phyloP scores from a whole-genome alignment of 1,140 invertebrate genomes.

The Apocrypta bakeri region DNA sequence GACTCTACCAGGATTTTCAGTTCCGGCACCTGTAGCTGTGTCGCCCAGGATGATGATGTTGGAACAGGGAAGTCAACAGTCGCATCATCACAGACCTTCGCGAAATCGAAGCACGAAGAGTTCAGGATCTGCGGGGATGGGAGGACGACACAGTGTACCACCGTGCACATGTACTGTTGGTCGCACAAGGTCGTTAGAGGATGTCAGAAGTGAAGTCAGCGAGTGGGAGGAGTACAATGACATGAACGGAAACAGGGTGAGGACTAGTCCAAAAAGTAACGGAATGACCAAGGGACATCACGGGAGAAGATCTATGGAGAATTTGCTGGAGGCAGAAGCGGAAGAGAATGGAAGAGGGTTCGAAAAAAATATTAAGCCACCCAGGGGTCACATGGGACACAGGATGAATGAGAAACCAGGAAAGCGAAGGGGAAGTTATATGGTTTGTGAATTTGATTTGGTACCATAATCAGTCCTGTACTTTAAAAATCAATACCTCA shows the following conservation, averaged over 20 bases:
- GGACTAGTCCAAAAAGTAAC: slow-evolving; percentile 67
- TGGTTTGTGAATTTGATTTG: slow-evolving; percentile 62
- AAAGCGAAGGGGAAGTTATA: slow-evolving; percentile 69
- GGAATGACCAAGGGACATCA: slow-evolving; percentile 60
- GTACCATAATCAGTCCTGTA: too few species aligned
- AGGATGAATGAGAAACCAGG: slow-evolving; percentile 59
- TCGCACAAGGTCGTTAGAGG: slow-evolving; percentile 81
- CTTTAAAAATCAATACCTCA: too few species aligned
- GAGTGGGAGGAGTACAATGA: slow-evolving; percentile 78
- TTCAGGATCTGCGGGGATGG: slow-evolving; percentile 58
- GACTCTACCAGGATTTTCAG: slow-evolving; percentile 66
- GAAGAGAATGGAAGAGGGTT: slow-evolving; percentile 56
- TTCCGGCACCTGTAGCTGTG: slow-evolving; percentile 58
- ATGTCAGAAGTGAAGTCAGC: slow-evolving; percentile 79
- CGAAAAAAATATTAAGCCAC: slow-evolving; percentile 53
- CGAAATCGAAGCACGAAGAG: slow-evolving; percentile 63
- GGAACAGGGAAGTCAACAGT: slow-evolving; percentile 57
- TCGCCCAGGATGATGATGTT: slow-evolving; percentile 71
- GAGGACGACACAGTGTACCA: slow-evolving; percentile 63
- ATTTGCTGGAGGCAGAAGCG: slow-evolving; percentile 76
- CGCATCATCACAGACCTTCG: slow-evolving; percentile 38
- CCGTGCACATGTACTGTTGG: slow-evolving; percentile 77
- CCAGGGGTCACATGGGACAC: slow-evolving; percentile 45
- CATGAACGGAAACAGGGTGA: slow-evolving; percentile 76
- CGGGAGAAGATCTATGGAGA: slow-evolving; percentile 80